Evolutionary conservation across 2,113 vertebrate genomes (phyloP), one percentile per base, ranked within the genome.

Genomic region (Elaphurus davidianus): DNA sequence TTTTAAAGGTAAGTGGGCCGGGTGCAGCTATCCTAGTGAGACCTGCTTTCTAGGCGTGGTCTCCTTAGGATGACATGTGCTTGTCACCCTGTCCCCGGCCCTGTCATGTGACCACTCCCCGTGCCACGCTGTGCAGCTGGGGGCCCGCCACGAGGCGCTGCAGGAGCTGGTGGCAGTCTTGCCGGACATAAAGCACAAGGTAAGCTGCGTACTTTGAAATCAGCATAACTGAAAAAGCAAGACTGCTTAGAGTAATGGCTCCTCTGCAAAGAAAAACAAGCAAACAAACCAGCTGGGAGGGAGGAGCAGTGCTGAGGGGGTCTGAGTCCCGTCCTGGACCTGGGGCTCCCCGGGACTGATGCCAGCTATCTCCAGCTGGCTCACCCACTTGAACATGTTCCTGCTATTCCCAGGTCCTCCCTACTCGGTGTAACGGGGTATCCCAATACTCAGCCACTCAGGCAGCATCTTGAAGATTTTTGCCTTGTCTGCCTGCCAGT

Each of bases 141-240:
- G 99, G 84, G 99, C 99, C 82, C 99, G 64, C 52, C 99, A 99
- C 0, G 97, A 99, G 55, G 99, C 99, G 27, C 99, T 99, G 93
- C 99, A 99, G 99, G 99, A 99, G 83, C 95, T 99, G 98, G 99
- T 99, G 5, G 99, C 99, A 25, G 99, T 99, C 40, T 98, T 99
- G 95, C 99, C 99, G 1, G 98, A 99, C 10, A 99, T 99, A 96
- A 99, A 99, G 97, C 99, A 99, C 97, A 99, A 99, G 99, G 99
- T 99, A 12, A 97, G 96, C 33, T 45, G 0, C 0, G 0, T 62
- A 4, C 47, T 50, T 23, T 43, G 15, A 5, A 47, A n/a, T 28
- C 30, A 0, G 28, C 74, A 0, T 40, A 8, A 40, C 5, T 16
- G 12, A 67, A 33, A 36, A 64, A 55, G 90, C 60, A 6, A 21